These are phyloP conservation scores for Colletes gigas DNA, from an alignment of 1,140 invertebrate genomes.

Conservation along the genomic window DNA sequence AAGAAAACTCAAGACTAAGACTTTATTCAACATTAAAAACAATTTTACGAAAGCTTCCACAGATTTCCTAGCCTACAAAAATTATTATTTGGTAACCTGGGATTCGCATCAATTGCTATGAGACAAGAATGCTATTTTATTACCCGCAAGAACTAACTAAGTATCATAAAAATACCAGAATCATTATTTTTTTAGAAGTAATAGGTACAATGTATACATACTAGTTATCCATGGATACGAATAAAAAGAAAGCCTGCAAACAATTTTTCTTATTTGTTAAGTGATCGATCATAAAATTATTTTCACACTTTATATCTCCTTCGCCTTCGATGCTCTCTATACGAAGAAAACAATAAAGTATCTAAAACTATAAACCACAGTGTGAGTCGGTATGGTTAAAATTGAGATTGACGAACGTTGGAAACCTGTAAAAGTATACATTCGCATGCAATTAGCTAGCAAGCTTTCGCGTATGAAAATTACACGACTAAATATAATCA, in stretches of 20 bases:
- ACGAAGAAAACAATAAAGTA: neutral
- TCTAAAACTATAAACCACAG: neutral
- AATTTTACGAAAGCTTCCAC: too few relatives aligned
- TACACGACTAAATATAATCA: conserved; percentile 7
- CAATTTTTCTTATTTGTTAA: neutral
- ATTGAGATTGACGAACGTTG: neutral
- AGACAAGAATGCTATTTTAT: too few relatives aligned
- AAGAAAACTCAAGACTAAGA: too few relatives aligned
- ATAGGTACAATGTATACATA: too few relatives aligned
- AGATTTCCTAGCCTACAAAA: too few relatives aligned
- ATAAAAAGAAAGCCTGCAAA: neutral
- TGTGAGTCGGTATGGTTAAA: neutral
- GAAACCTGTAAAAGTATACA: neutral
- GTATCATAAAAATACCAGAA: too few relatives aligned
- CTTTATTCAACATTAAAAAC: too few relatives aligned
- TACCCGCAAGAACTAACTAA: too few relatives aligned
- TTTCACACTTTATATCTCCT: neutral
- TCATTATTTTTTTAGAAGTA: too few relatives aligned
- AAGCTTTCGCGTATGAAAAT: neutral
- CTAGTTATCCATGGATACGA: too few relatives aligned
- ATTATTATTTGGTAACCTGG: too few relatives aligned
- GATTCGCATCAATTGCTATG: too few relatives aligned
- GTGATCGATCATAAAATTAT: neutral
- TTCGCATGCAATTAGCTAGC: conserved; percentile 44
- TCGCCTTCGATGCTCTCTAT: neutral